A percentile compares a stretch with the other conserved stretches of the same genome.
phyloP scores from a whole-genome alignment of 2,113 vertebrate species.

The Phylloscopus trochiloides region DNA sequence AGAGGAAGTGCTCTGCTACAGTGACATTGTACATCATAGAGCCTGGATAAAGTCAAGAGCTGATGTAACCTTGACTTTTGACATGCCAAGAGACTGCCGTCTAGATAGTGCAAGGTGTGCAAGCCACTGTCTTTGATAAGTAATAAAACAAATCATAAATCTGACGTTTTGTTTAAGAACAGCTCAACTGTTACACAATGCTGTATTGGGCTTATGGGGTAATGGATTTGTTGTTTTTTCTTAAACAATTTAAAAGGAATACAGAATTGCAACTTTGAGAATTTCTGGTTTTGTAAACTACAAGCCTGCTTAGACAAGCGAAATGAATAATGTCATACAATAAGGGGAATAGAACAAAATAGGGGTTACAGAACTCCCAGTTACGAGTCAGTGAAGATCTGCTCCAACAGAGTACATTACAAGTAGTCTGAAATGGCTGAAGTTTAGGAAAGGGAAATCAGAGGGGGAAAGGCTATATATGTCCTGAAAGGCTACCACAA shows the following conservation, averaged over 20 bases:
- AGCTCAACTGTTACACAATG: neutral
- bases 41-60: conserved; percentile 70
- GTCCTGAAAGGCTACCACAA: neutral
- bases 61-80: conserved; percentile 56
- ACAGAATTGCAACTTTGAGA: neutral
- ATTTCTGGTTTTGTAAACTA: neutral
- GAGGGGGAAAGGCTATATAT: neutral
- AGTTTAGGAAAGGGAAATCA: neutral
- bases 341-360: neutral
- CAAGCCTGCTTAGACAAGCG: neutral
- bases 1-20: conserved; percentile 68
- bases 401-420: neutral
- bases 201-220: neutral
- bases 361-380: neutral
- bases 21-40: conserved; percentile 55
- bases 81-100: conserved; percentile 35
- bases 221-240: neutral
- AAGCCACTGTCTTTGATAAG: conserved; percentile 64
- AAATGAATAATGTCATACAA: neutral
- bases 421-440: neutral
- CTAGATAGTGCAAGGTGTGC: conserved; percentile 63
- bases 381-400: neutral
- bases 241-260: neutral
- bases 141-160: conserved; percentile 55
- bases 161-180: conserved; percentile 7